Conservation (phyloP, 2,113 vertebrate genomes). For the Mus spicilegus region DNA sequence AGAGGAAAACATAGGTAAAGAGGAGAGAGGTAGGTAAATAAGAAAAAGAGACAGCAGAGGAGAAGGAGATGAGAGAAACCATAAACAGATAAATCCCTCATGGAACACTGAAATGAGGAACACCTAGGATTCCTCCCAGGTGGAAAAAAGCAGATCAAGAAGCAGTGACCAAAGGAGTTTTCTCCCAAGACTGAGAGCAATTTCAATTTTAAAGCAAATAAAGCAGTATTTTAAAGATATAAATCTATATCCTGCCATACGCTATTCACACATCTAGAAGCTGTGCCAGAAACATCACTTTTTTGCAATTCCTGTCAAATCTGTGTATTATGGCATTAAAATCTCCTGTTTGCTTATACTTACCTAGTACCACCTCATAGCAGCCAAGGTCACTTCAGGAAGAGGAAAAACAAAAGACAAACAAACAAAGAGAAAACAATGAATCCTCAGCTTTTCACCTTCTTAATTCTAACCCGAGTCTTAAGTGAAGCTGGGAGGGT, state of each 20-base stretch:
- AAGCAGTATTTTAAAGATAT: neutral
- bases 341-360: conserved; percentile 11
- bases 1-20: too few species aligned
- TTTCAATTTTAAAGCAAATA: conserved; percentile 31
- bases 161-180: neutral
- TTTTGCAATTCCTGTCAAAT: neutral
- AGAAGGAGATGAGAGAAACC: too few species aligned
- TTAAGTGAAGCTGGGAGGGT: neutral
- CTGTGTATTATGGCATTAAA: neutral
- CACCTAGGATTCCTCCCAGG: neutral
- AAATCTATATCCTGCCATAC: neutral
- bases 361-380: conserved; percentile 79
- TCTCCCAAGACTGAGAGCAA: neutral
- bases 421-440: neutral
- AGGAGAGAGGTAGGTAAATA: neutral
- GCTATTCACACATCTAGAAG: neutral
- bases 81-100: neutral
- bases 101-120: neutral
- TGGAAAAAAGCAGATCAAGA: neutral
- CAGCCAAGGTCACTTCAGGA: conserved; percentile 67
- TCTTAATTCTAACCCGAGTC: neutral
- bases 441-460: neutral
- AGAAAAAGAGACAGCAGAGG: neutral
- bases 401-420: neutral
- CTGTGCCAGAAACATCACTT: neutral